A percentile compares a stretch with the other conserved stretches of the same genome.
Evolutionary conservation across 1,140 invertebrate species (phyloP).

Genomic region (Semibalanus balanoides): DNA sequence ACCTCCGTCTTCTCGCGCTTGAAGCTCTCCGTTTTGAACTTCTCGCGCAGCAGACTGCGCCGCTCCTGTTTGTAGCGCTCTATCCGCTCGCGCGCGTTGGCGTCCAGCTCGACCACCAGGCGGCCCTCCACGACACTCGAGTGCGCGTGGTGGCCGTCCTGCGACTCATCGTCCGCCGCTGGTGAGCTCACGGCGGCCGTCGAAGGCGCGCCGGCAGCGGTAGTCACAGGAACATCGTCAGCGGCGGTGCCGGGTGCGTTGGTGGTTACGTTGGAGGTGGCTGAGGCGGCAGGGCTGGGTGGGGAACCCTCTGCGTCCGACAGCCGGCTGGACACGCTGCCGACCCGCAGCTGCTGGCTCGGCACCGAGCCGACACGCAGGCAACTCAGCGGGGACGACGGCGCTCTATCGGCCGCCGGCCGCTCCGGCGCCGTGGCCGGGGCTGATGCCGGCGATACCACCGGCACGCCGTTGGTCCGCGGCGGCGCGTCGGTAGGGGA

Average conservation of each 20-base stretch:
- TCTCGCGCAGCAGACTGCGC: conserved; percentile 66
- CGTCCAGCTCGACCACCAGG: conserved; percentile 9
- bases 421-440: too few relatives aligned
- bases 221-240: too few relatives aligned
- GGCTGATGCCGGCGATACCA: too few relatives aligned
- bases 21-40: conserved; percentile 69
- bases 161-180: too few relatives aligned
- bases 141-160: too few relatives aligned
- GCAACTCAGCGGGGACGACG: background rate
- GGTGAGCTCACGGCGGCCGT: too few relatives aligned
- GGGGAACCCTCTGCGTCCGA: conserved; percentile 32
- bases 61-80: conserved; percentile 84
- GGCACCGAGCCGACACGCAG: background rate
- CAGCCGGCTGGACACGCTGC: conserved; percentile 34
- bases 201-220: too few relatives aligned
- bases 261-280: too few relatives aligned
- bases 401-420: background rate
- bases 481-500: too few relatives aligned
- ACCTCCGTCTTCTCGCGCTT: conserved; percentile 40
- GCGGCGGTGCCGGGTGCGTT: too few relatives aligned
- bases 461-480: too few relatives aligned
- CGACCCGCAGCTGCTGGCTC: conserved; percentile 32
- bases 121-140: too few relatives aligned
- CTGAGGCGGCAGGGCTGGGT: background rate
- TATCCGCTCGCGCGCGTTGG: conserved; percentile 39